Conservation (phyloP, 2,888 invertebrate species). For the Drosophila kanekoi region DNA sequence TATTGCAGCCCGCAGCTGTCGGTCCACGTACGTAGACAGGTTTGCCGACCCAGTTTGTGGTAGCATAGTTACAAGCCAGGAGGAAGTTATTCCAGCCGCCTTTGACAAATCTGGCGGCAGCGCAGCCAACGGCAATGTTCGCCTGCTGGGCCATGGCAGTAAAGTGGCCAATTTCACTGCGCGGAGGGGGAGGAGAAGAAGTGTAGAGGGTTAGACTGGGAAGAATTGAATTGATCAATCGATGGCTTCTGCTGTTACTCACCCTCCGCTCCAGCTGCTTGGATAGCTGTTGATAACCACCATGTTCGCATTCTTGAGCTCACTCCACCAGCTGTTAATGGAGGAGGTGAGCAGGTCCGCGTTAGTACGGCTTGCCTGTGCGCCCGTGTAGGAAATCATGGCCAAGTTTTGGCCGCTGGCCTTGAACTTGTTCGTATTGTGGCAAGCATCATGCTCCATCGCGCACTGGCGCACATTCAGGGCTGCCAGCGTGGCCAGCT, state of each 20-base stretch:
- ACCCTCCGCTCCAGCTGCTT: conserved; percentile 29
- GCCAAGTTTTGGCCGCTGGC: conserved; percentile 57
- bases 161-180: conserved; percentile 55
- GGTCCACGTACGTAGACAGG: conserved; percentile 38
- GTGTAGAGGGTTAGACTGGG: background rate
- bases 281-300: conserved; percentile 45
- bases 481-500: conserved; percentile 52
- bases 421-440: conserved; percentile 40
- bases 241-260: conserved; percentile 17
- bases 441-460: conserved; percentile 55
- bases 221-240: background rate
- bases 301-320: conserved; percentile 45
- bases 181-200: background rate
- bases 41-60: conserved; percentile 33
- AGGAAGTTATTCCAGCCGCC: conserved; percentile 15
- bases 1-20: conserved; percentile 46
- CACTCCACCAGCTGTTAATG: conserved; percentile 58
- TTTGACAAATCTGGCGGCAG: background rate
- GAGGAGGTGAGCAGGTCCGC: conserved; percentile 3
- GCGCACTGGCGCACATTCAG: conserved; percentile 51
- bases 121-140: conserved; percentile 50
- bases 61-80: conserved; percentile 63
- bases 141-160: conserved; percentile 50
- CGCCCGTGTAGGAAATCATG: conserved; percentile 11
- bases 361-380: background rate